Percentiles rank a stretch among this genome's conserved stretches.
These are phyloP conservation scores for Lamprologus callipterus DNA, from an alignment of 2,113 vertebrate species.

Conservation along the genomic window DNA sequence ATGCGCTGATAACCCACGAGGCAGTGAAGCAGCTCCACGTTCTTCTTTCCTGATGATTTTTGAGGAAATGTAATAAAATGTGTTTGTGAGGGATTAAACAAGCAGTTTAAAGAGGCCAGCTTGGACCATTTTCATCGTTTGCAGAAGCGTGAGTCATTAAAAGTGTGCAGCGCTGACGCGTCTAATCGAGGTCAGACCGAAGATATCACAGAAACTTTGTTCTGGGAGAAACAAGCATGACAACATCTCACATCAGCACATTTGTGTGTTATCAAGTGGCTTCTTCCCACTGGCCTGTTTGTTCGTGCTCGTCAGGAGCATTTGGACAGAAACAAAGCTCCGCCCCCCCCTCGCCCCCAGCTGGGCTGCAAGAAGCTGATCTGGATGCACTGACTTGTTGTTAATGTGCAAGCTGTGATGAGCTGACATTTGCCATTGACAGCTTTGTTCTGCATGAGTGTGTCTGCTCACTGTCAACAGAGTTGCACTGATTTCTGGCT, in stretches of 20 bases:
- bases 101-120: neutral
- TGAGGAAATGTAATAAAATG: neutral
- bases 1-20: neutral
- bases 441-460: constrained; percentile 28
- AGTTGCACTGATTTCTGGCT: neutral
- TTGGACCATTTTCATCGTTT: neutral
- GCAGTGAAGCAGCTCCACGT: neutral
- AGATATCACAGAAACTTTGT: neutral
- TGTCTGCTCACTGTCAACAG: neutral
- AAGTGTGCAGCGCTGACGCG: neutral
- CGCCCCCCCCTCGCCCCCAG: neutral
- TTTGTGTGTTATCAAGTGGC: neutral
- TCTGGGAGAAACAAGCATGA: neutral
- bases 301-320: neutral
- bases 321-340: neutral
- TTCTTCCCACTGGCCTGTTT: neutral
- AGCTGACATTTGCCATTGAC: constrained; percentile 15
- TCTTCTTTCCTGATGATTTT: neutral
- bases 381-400: neutral
- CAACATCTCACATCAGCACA: neutral
- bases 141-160: neutral
- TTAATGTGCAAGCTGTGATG: neutral
- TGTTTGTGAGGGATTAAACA: neutral
- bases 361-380: neutral
- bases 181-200: neutral